Base-by-base conservation (phyloP, 2,888 invertebrate genomes). In the Scelioninae gen. 1 region DNA sequence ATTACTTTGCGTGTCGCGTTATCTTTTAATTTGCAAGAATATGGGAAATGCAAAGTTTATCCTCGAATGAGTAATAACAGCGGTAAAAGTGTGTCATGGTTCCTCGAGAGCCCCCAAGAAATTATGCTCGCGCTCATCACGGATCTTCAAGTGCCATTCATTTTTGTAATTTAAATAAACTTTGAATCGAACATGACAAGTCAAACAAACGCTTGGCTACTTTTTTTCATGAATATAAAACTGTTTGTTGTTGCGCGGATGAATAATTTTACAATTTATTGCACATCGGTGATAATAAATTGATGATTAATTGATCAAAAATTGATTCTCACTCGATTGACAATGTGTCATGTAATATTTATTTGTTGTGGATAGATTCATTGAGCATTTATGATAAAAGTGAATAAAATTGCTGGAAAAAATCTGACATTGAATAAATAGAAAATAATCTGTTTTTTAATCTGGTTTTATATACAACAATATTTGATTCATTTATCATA, bases 81-180 rank as follows among this genome's bases (percentile, higher is more conserved):
- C 62, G 72, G 82, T 82, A 82, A 82, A 82, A 82, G 82, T 82
- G 43, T 82, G 82, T 82, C 82, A 82, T 74, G 82, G 82, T 72
- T 77, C 77, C 77, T 82, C 40, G 38, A 72, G 62, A 47, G 68
- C 13, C 63, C 53, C 75, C 43, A 68, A 81, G 80, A 81, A 75
- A 69, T 75, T 75, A 74, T 38, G 29, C 56, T 15, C 31, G 60
- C 56, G 49, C 47, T 63, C 72, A 66, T 79, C 80, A 49, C 29
- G 55, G 62, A 47, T 47, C 71, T 63, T 77, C 49, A 60, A 69
- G 47, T 56, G 63, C 55, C 45, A 62, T 79, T 74, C 68, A 51
- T 68, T 74, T 80, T 75, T 68, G 68, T 69, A 75, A 81, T 81
- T 74, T 69, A 74, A 74, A 74, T 68, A 80, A 79, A 79, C 79